These are phyloP conservation scores for Neodiprion fabricii DNA, from an alignment of 1,140 invertebrate genomes.

Conservation along the genomic window DNA sequence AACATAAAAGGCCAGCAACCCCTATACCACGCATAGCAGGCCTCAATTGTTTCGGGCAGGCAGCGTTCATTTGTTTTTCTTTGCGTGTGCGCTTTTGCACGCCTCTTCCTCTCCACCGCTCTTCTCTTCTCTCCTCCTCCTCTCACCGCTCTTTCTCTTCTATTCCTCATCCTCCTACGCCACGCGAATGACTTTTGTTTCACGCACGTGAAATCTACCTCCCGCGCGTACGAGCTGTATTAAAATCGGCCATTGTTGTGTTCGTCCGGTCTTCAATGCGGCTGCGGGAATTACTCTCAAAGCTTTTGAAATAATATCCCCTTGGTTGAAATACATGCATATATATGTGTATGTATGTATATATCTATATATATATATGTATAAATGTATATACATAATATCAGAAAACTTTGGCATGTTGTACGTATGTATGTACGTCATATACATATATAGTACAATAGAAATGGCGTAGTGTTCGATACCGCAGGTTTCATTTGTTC, in stretches of 20 bases:
- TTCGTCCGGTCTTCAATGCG: conserved; percentile 27
- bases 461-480: no score
- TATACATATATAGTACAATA: no score
- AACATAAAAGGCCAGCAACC: conserved; percentile 35
- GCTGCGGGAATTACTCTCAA: conserved; percentile 28
- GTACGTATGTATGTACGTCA: no score
- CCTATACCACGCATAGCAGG: conserved; percentile 16
- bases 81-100: conserved; percentile 19
- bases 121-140: conserved; percentile 11
- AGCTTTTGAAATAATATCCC: conserved; percentile 35
- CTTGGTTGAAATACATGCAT: conserved; percentile 9
- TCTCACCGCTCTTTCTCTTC: background rate
- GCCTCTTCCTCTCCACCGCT: background rate
- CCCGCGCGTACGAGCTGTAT: conserved; percentile 32
- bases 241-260: conserved; percentile 41
- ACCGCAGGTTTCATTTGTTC: no score
- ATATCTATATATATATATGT: no score
- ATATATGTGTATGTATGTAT: background rate
- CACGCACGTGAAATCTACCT: conserved; percentile 32
- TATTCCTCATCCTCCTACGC: background rate
- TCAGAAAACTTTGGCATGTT: no score
- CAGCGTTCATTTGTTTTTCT: conserved; percentile 28
- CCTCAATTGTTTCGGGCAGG: conserved; percentile 21
- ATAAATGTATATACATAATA: no score
- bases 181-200: conserved; percentile 33